Base-by-base conservation (phyloP, 1,140 invertebrate species). In the Phymorhynchus buccinoides region DNA sequence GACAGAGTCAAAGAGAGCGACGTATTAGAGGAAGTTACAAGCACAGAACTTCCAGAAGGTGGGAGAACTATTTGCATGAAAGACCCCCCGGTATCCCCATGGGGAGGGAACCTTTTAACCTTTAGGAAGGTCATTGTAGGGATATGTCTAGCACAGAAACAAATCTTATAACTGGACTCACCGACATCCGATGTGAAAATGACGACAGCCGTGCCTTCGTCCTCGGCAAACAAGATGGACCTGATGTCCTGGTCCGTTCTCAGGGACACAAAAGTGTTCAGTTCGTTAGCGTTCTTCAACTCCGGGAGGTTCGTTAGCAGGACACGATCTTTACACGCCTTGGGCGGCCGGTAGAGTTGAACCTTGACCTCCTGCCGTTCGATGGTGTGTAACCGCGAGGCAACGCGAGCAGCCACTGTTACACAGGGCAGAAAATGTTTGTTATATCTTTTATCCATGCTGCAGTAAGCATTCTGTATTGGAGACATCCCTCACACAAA, bases 331-430 rank as follows among this genome's bases (percentile, higher is more conserved):
- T 79, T 84, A 35, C 35, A 62, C 83, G 80, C 66, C 32, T 82
- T 14, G 44, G 52, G 86, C 9, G 83, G 77, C 30, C 18, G 41
- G 48, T 81, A 80, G 22, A 85, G 16, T 6, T 39, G 18, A 1
- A 82, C 84, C 9, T 73, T 22, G 37, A 82, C 41, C 27, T 39
- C 18, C 35, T 77, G 39, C 1, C 79, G 79, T 27, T 71, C 39
- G 22, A 73, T 35, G 39, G 81, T 81, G 66, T 85, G 84, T 18
- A 42, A 7, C 32, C 79, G 78, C 7, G 4, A 22, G 4, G 44
- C 79, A 27, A 85, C 84, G 0, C 30, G 73, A 4, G 27, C 37
- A 41, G 84, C 84, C 75, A 71, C 84, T 85, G 48, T n/a, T n/a
- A n/a, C n/a, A n/a, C n/a, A n/a, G n/a, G n/a, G n/a, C n/a, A n/a